These are phyloP conservation scores for Andrena minutula DNA, from an alignment of 2,888 invertebrate species.

Conservation along the genomic window DNA sequence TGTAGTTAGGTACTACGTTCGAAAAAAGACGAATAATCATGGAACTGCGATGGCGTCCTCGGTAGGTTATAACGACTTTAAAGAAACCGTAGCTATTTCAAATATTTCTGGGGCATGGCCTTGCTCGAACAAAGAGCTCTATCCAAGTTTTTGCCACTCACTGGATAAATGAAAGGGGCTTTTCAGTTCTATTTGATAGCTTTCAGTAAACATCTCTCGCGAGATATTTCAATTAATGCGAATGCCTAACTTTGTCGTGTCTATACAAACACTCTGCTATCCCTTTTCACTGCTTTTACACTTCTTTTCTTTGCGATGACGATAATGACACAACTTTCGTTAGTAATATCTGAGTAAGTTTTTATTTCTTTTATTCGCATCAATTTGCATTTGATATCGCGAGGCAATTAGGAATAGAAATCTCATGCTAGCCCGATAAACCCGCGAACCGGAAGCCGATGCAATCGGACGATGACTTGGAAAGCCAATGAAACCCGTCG, in stretches of 20 bases:
- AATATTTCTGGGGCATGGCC: conserved; percentile 41
- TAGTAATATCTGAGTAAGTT: too few species aligned
- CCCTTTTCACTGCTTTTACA: too few species aligned
- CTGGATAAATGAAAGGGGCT: conserved; percentile 38
- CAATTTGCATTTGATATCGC: neutral
- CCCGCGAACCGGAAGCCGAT: conserved; percentile 51
- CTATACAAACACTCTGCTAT: too few species aligned
- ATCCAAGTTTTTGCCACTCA: conserved; percentile 22
- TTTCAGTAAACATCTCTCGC: neutral
- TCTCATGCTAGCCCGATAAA: conserved; percentile 36
- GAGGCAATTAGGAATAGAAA: conserved; percentile 13
- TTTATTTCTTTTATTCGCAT: too few species aligned
- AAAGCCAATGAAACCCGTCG: conserved; percentile 57
- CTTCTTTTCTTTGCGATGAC: too few species aligned
- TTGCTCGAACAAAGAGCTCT: conserved; percentile 32
- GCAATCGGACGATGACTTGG: conserved; percentile 60
- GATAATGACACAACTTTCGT: too few species aligned
- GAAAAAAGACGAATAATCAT: neutral
- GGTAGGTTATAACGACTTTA: neutral
- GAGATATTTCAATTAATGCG: neutral
- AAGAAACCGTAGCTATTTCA: conserved; percentile 22
- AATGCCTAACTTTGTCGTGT: too few species aligned
- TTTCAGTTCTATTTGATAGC: conserved; percentile 20
- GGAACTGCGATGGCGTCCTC: neutral
- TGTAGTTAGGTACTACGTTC: neutral